Evolutionary conservation across 2,888 invertebrate species (phyloP).

Genomic region (Leptopilina myrica): DNA sequence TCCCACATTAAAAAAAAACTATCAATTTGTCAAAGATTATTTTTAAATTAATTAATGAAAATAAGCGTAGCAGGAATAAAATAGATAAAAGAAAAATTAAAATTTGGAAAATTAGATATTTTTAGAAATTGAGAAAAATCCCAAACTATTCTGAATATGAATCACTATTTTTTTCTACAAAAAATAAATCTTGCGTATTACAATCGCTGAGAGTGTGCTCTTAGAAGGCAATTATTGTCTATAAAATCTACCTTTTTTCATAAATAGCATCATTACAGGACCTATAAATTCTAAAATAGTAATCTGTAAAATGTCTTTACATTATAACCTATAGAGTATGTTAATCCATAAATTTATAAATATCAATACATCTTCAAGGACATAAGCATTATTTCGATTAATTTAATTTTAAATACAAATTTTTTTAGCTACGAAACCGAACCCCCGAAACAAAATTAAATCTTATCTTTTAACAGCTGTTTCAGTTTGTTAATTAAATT

Average conservation of each 20-base stretch:
- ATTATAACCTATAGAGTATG: not conserved
- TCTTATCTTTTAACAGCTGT: not conserved
- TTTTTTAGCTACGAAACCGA: not conserved
- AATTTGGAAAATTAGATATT: no score
- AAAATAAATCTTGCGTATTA: no score
- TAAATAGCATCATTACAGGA: conserved; percentile 1
- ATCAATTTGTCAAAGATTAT: no score
- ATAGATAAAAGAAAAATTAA: no score
- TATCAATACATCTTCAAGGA: conserved; percentile 9
- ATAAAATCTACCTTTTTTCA: not conserved
- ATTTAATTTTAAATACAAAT: not conserved
- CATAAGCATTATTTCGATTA: not conserved
- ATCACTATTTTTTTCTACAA: no score
- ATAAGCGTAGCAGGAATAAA: no score
- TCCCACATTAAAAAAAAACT: no score
- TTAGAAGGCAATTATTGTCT: not conserved
- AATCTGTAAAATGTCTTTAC: conserved; percentile 10
- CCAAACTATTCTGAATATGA: no score
- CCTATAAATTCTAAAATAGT: conserved; percentile 2
- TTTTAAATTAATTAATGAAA: no score
- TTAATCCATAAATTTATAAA: conserved; percentile 8
- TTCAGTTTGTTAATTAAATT: not conserved
- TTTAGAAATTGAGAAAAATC: no score
- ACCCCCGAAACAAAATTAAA: not conserved
- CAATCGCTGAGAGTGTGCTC: not conserved